Percentiles rank a stretch among this genome's conserved stretches.
Evolutionary conservation across 2,797 vertebrate species (phyloP).

Genomic region (Perodicticus potto): DNA sequence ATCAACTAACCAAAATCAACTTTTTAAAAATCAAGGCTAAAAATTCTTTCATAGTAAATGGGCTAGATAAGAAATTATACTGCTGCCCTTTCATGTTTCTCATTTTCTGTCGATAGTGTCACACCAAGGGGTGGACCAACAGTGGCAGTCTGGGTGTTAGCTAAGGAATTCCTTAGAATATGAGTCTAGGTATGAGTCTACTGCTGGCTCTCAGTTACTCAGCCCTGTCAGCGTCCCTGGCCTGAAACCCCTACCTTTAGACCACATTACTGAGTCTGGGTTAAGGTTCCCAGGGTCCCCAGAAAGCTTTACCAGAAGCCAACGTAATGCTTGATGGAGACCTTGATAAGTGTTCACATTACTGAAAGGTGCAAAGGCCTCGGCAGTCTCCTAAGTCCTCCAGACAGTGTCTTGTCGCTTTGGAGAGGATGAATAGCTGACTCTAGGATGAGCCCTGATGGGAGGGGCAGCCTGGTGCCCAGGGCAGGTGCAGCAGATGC

Average conservation of each 20-base stretch:
- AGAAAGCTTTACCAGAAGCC: background rate
- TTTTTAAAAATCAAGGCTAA: conserved; percentile 6
- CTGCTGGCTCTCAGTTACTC: too few species aligned
- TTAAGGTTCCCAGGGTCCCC: background rate
- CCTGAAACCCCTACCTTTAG: background rate
- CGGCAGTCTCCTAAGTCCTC: too few species aligned
- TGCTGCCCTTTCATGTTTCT: background rate
- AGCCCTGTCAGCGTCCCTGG: background rate
- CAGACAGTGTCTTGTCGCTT: background rate
- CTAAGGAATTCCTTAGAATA: background rate
- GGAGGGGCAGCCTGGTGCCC: background rate
- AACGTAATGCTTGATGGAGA: fast-evolving
- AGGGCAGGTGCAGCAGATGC: background rate
- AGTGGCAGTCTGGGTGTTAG: background rate
- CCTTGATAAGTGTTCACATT: background rate
- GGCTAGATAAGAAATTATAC: background rate
- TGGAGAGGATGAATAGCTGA: background rate
- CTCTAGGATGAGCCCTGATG: background rate
- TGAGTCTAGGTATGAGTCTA: too few species aligned
- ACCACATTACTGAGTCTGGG: background rate
- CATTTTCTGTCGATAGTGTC: background rate
- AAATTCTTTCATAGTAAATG: background rate
- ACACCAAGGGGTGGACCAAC: background rate
- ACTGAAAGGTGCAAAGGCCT: background rate
- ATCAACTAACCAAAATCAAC: background rate